phyloP scores from a whole-genome alignment of 2,113 vertebrate genomes.

The Brachyhypopomus gauderio region DNA sequence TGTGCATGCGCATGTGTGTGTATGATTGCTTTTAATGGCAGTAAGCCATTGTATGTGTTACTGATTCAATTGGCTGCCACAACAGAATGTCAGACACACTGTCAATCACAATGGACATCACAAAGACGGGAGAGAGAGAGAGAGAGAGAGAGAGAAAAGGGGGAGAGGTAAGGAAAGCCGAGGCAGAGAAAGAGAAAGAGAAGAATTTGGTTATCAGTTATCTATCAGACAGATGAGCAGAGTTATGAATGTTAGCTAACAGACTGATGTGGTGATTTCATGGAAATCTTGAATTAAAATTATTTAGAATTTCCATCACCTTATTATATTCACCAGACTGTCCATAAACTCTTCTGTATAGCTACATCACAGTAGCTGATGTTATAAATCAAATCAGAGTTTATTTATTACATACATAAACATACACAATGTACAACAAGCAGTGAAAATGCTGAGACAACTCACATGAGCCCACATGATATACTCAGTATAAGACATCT shows the following conservation, averaged over 20 bases:
- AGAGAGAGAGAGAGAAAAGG: neutral
- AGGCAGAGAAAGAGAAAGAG: neutral
- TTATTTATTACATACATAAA: too few relatives aligned
- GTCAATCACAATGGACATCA: conserved; percentile 54
- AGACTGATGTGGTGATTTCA: conserved; percentile 32
- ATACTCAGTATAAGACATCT: too few relatives aligned
- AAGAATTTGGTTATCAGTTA: neutral
- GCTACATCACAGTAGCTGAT: neutral
- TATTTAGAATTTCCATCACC: conserved; percentile 22
- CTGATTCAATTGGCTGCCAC: conserved; percentile 54
- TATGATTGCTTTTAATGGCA: conserved; percentile 54
- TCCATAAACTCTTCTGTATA: neutral
- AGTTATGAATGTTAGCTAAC: conserved; percentile 34
- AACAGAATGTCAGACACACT: conserved; percentile 53
- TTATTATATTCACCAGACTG: conserved; percentile 15
- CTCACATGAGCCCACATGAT: too few relatives aligned
- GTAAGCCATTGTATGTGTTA: conserved; percentile 53
- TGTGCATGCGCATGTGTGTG: conserved; percentile 7
- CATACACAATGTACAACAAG: too few relatives aligned
- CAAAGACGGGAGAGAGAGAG: conserved; percentile 3
- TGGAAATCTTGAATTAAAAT: conserved; percentile 28
- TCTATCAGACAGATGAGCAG: conserved; percentile 33
- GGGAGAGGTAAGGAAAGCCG: neutral
- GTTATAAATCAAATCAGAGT: too few relatives aligned
- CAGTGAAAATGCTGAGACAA: too few relatives aligned